Evolutionary conservation across 2,797 vertebrate genomes (phyloP), one percentile per base, ranked within the genome.

Genomic region (Syngnathus acus): DNA sequence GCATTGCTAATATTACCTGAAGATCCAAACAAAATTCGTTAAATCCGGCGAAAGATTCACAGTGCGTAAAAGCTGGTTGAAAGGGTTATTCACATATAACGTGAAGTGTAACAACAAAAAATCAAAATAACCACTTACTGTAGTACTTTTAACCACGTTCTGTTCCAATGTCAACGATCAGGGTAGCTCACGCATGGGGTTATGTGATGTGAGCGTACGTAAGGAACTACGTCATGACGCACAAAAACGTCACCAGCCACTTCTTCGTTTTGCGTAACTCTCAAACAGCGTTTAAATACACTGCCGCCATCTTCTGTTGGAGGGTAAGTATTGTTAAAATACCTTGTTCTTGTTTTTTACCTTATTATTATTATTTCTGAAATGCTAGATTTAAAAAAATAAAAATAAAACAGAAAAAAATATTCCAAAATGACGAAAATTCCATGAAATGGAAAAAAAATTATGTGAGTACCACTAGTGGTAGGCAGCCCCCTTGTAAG

Each of bases 101-200:
- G 11, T 13, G 2, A 13, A 26, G 2, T 6, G 3, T 51, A 16
- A 63, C 9, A 23, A 13, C 10, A 62, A 21, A 43, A 62, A 1
- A 39, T 40, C 21, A 43, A 62, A 62, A 11, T 6, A 21, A 14
- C n/a, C 8, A 43, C 37, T 62, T 21, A 10, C 40, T 39, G 26
- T 1, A 9, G 14, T 0, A 66, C 0, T 7, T 51, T 38, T 51
- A 5, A 32, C 42, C 0, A 54, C 53, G 37, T 66, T 39, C 45
- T 51, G 0, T 45, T n/a, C 63, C 80, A 82, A 82, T 80, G 81
- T 82, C 81, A 82, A 70, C 76, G 76, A 70, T 72, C 75, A 64
- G 68, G 5, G 14, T 4, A 37, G 13, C 54, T 32, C 14, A 37
- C 55, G 58, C 32, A 64, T 65, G 66, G 62, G 62, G 6, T 11